A percentile compares a stretch with the other conserved stretches of the same genome.
These are phyloP conservation scores for Pachydiplax longipennis DNA, from an alignment of 2,888 invertebrate genomes.

Conservation along the genomic window DNA sequence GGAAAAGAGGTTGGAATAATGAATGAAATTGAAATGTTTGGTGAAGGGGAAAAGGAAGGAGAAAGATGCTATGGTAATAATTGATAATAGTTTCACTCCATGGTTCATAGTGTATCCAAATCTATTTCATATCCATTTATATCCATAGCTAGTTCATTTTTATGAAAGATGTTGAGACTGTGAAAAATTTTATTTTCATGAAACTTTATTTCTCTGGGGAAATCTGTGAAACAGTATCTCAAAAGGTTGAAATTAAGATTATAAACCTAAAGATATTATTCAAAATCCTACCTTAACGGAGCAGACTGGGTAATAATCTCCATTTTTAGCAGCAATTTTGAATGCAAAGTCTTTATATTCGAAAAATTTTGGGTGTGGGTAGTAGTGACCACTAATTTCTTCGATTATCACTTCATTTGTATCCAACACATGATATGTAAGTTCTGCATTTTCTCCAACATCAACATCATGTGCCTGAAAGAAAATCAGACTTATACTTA, in stretches of 20 bases:
- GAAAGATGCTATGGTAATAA: too few species aligned
- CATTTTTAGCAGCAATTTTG: not conserved
- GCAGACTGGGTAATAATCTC: not conserved
- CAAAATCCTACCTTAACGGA: not conserved
- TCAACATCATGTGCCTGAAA: not conserved
- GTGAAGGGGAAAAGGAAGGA: too few species aligned
- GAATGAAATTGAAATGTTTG: too few species aligned
- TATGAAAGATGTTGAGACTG: too few species aligned
- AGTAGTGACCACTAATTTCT: not conserved
- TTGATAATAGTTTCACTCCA: too few species aligned
- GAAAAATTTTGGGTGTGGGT: not conserved
- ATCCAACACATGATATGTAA: not conserved
- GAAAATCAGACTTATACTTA: not conserved
- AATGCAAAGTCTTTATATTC: not conserved
- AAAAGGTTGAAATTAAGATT: not conserved
- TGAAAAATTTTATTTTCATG: too few species aligned
- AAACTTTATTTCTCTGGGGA: too few species aligned
- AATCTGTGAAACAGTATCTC: too few species aligned
- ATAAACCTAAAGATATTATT: not conserved
- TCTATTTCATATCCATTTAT: too few species aligned
- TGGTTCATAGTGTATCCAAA: too few species aligned
- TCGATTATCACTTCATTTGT: not conserved
- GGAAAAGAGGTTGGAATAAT: too few species aligned
- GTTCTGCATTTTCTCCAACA: not conserved
- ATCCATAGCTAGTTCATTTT: too few species aligned